Percentiles rank a stretch among this genome's conserved stretches.
Evolutionary conservation across 1,140 invertebrate species (phyloP).

Genomic region (Pseudomyrmex cubaensis): DNA sequence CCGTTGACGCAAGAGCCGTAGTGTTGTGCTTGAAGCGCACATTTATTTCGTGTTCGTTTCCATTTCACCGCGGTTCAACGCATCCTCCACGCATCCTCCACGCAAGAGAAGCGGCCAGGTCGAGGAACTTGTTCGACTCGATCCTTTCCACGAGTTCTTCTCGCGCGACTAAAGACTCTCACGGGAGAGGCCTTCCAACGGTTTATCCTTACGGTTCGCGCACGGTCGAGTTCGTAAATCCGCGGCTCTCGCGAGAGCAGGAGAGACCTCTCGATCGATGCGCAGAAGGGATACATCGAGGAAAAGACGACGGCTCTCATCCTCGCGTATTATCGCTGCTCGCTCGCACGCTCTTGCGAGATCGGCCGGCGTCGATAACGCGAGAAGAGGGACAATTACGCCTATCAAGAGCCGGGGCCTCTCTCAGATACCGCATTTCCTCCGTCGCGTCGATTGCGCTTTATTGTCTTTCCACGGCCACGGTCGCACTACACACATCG

Average conservation of each 20-base stretch:
- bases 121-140: constrained; percentile 45
- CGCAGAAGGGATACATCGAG: not conserved
- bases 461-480: constrained; percentile 48
- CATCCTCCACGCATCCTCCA: not conserved
- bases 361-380: constrained; percentile 68
- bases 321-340: constrained; percentile 32
- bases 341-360: constrained; percentile 50
- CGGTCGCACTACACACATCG: not conserved
- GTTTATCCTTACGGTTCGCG: constrained; percentile 70
- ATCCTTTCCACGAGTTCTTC: not conserved
- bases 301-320: constrained; percentile 42
- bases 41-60: constrained; percentile 24
- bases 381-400: constrained; percentile 72
- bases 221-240: constrained; percentile 67
- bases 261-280: constrained; percentile 45
- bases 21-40: not conserved
- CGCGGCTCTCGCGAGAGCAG: constrained; percentile 43
- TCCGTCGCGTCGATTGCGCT: constrained; percentile 38
- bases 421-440: constrained; percentile 31
- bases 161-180: constrained; percentile 45
- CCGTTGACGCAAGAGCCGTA: constrained; percentile 19
- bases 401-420: constrained; percentile 36
- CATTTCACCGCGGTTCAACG: not conserved
- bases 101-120: not conserved
- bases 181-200: constrained; percentile 66